Percentiles rank a stretch among this genome's conserved stretches.
These are phyloP conservation scores for Gobio gobio DNA, from an alignment of 2,113 vertebrate species.

Conservation along the genomic window DNA sequence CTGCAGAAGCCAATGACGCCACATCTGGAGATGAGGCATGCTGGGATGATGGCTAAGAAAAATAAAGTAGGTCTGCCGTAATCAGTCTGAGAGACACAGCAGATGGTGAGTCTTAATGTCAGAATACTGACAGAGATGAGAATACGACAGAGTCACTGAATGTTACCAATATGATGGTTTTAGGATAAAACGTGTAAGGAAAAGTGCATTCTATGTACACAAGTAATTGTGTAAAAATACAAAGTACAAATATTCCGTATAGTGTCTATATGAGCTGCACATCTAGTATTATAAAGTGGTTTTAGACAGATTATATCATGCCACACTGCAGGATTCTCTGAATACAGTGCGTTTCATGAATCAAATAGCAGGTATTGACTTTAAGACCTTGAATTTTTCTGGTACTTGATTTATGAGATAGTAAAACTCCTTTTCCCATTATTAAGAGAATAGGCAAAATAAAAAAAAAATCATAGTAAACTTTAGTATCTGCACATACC, in stretches of 20 bases:
- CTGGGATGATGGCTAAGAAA: constrained; percentile 20
- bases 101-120: constrained; percentile 45
- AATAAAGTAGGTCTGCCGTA: constrained; percentile 45
- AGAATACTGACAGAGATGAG: constrained; percentile 13
- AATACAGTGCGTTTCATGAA: background rate
- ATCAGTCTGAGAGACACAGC: constrained; percentile 49
- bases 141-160: background rate
- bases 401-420: background rate
- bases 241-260: background rate
- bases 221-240: background rate
- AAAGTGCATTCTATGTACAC: background rate
- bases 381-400: background rate
- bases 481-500: background rate
- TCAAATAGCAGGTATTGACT: background rate
- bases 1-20: background rate
- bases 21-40: background rate
- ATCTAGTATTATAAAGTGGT: background rate
- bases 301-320: background rate
- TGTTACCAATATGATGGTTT: background rate
- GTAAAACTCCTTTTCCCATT: background rate
- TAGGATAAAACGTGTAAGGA: background rate
- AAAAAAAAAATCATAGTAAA: background rate
- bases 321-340: background rate
- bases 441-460: background rate
- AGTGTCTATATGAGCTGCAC: background rate